Conservation (phyloP, 1,140 invertebrate genomes). For the Sarcophaga peregrina region DNA sequence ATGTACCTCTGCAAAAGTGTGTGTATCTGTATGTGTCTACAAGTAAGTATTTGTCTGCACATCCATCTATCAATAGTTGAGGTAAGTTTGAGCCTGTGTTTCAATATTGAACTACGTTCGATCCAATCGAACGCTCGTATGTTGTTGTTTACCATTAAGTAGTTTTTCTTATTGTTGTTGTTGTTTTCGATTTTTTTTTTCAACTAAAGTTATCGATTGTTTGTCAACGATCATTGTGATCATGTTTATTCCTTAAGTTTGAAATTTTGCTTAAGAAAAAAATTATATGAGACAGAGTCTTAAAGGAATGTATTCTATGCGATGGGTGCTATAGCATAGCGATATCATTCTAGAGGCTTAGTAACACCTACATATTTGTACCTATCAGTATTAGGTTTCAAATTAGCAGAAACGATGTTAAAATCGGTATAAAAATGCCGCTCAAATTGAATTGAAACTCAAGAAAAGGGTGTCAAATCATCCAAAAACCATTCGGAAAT, state of each 20-base stretch:
- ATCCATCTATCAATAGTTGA: background rate
- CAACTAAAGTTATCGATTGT: background rate
- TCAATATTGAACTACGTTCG: background rate
- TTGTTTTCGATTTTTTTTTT: too few relatives aligned
- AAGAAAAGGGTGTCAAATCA: too few relatives aligned
- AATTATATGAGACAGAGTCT: background rate
- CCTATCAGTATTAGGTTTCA: too few relatives aligned
- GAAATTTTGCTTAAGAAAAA: background rate
- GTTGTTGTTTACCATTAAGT: conserved; percentile 8
- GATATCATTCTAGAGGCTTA: too few relatives aligned
- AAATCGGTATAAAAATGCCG: too few relatives aligned
- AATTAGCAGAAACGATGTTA: too few relatives aligned
- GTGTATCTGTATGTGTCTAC: background rate
- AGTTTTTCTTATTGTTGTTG: background rate
- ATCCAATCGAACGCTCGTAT: background rate
- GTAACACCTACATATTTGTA: too few relatives aligned
- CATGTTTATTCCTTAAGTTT: background rate
- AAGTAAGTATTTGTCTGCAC: background rate
- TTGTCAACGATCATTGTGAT: conserved; percentile 7
- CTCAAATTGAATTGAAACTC: too few relatives aligned
- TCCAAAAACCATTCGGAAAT: too few relatives aligned
- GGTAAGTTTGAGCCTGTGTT: too few relatives aligned
- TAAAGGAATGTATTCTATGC: background rate
- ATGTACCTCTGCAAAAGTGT: too few relatives aligned
- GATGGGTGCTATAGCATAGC: too few relatives aligned